These are phyloP conservation scores for Mellilla xanthometata DNA, from an alignment of 2,888 invertebrate genomes.

Conservation along the genomic window DNA sequence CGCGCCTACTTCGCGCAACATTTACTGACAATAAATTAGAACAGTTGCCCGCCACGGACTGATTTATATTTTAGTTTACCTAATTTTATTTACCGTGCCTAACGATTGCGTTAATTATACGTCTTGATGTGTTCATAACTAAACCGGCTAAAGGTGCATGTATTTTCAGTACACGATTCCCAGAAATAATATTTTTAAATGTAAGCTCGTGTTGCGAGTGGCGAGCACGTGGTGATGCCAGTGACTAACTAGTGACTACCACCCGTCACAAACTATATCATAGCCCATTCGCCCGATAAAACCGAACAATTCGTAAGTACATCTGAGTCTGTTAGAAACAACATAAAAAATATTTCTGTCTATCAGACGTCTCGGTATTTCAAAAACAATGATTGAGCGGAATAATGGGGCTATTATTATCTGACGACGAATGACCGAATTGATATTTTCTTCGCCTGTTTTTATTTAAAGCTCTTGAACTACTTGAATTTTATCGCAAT, in stretches of 20 bases:
- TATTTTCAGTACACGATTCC: constrained; percentile 11
- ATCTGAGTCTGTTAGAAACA: constrained; percentile 16
- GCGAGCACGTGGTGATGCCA: constrained; percentile 12
- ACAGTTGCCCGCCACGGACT: constrained; percentile 45
- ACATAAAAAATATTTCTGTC: constrained; percentile 27
- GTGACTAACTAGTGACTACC: constrained; percentile 12
- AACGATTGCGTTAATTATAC: constrained; percentile 28
- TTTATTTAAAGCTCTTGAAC: constrained; percentile 1
- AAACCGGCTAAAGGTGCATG: constrained; percentile 3
- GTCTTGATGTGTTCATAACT: constrained; percentile 25
- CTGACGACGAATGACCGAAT: constrained; percentile 12
- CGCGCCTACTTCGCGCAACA: constrained; percentile 29
- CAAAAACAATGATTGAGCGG: constrained; percentile 19
- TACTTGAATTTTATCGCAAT: too few relatives aligned
- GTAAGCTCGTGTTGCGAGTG: constrained; percentile 5
- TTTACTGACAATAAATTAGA: constrained; percentile 43
- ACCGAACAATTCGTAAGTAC: constrained; percentile 7
- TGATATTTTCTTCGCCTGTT: constrained; percentile 6
- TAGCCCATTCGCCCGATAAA: constrained; percentile 9
- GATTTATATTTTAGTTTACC: constrained; percentile 40
- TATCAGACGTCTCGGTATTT: constrained; percentile 26
- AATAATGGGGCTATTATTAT: constrained; percentile 24
- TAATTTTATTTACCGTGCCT: constrained; percentile 30
- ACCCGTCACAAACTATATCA: constrained; percentile 12
- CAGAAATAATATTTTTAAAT: constrained; percentile 13